These are phyloP conservation scores for Nibea coibor DNA, from an alignment of 2,113 vertebrate genomes.

Conservation along the genomic window DNA sequence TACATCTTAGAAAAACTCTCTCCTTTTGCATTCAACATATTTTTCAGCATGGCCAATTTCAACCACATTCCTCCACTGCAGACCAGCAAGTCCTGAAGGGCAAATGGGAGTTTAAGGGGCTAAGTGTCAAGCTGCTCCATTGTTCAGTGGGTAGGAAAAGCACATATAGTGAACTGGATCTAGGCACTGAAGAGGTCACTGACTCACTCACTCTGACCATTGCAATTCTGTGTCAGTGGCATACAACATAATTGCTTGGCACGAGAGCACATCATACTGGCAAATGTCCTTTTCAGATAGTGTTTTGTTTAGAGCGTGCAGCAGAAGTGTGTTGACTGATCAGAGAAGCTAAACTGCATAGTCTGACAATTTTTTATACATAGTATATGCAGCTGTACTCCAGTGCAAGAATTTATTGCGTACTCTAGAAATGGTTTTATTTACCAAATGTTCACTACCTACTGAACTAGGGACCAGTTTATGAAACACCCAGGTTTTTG, in stretches of 20 bases:
- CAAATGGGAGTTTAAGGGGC: slow-evolving; percentile 1
- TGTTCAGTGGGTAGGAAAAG: background rate
- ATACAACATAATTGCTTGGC: background rate
- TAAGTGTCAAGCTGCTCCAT: background rate
- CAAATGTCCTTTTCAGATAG: background rate
- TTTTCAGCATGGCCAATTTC: background rate
- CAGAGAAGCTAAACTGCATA: background rate
- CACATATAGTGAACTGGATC: background rate
- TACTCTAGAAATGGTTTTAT: background rate
- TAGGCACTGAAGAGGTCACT: background rate
- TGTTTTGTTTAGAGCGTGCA: background rate
- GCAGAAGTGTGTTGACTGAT: background rate
- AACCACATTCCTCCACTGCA: background rate
- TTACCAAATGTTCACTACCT: background rate
- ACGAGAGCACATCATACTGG: background rate
- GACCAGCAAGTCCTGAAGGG: background rate
- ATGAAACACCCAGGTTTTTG: background rate
- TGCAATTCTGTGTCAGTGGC: background rate
- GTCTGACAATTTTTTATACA: too few relatives aligned
- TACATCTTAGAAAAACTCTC: background rate
- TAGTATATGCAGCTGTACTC: background rate
- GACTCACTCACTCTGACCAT: background rate
- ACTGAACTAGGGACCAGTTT: background rate
- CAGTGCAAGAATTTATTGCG: background rate
- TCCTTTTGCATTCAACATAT: background rate